Conservation (phyloP, 2,797 vertebrate genomes). For the Trichosurus vulpecula region DNA sequence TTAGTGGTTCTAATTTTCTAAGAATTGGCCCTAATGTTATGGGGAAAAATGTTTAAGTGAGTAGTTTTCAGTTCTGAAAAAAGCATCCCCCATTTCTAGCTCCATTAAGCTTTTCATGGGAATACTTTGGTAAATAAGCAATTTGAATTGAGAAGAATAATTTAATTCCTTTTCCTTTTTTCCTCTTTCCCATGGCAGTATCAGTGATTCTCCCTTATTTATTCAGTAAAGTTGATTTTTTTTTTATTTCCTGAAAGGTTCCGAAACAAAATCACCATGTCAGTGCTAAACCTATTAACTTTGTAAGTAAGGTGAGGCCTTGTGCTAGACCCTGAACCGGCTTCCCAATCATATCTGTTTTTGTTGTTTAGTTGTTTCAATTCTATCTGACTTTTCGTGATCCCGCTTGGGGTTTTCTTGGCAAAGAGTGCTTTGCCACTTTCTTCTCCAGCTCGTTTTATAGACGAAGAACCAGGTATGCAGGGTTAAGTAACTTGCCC, state of each 20-base stretch:
- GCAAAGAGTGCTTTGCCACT: neutral
- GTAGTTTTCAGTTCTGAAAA: neutral
- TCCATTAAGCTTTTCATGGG: neutral
- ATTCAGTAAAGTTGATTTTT: neutral
- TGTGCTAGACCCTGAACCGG: neutral
- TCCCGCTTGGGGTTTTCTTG: neutral
- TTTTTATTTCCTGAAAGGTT: neutral
- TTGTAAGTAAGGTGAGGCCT: neutral
- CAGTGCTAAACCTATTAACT: neutral
- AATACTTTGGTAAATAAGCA: neutral
- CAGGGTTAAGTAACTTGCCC: neutral
- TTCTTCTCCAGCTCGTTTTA: neutral
- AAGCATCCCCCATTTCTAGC: neutral
- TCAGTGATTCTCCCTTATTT: neutral
- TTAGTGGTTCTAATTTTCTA: neutral
- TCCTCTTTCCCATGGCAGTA: neutral
- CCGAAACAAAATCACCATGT: neutral
- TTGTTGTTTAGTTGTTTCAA: neutral
- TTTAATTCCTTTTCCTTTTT: neutral
- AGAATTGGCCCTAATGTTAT: neutral
- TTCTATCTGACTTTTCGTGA: neutral
- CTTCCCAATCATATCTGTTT: neutral
- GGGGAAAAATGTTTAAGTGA: neutral
- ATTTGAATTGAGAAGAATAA: neutral
- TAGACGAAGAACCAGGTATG: neutral